Percentiles rank a stretch among this genome's conserved stretches.
These are phyloP conservation scores for Philaenus spumarius DNA, from an alignment of 1,140 invertebrate species.

Conservation along the genomic window DNA sequence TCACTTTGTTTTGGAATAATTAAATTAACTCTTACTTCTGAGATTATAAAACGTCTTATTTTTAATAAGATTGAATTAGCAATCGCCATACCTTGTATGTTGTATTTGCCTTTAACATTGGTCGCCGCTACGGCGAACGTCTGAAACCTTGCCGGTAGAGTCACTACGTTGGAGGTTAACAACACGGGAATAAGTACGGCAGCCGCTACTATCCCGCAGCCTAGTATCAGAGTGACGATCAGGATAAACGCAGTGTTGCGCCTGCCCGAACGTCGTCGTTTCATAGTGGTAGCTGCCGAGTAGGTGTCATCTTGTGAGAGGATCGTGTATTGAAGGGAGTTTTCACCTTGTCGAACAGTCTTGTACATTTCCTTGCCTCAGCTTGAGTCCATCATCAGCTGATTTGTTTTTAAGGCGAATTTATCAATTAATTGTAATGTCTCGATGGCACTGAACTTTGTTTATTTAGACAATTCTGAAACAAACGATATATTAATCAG, in stretches of 20 bases:
- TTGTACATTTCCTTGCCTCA: conserved; percentile 66
- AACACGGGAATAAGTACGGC: conserved; percentile 22
- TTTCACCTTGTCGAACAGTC: conserved; percentile 63
- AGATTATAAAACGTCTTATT: no score
- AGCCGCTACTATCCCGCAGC: conserved; percentile 20
- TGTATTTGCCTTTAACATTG: not conserved
- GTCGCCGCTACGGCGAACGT: conserved; percentile 20
- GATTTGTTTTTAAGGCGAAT: no score
- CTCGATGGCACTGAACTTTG: no score
- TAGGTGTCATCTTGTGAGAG: conserved; percentile 47
- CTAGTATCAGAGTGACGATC: conserved; percentile 19
- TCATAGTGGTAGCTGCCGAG: conserved; percentile 2
- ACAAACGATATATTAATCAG: no score
- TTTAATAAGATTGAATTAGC: no score
- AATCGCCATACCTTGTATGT: conserved; percentile 16
- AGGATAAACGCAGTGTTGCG: conserved; percentile 17
- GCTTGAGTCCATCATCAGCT: no score
- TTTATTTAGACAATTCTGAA: no score
- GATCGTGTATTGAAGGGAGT: conserved; percentile 64
- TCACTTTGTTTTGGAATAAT: no score
- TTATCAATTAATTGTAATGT: no score
- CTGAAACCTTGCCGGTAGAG: conserved; percentile 18
- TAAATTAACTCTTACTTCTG: no score
- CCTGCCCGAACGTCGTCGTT: not conserved
- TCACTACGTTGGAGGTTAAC: conserved; percentile 16